Evolutionary conservation across 2,113 vertebrate species (phyloP), one percentile per base, ranked within the genome.

Genomic region (Channa argus): DNA sequence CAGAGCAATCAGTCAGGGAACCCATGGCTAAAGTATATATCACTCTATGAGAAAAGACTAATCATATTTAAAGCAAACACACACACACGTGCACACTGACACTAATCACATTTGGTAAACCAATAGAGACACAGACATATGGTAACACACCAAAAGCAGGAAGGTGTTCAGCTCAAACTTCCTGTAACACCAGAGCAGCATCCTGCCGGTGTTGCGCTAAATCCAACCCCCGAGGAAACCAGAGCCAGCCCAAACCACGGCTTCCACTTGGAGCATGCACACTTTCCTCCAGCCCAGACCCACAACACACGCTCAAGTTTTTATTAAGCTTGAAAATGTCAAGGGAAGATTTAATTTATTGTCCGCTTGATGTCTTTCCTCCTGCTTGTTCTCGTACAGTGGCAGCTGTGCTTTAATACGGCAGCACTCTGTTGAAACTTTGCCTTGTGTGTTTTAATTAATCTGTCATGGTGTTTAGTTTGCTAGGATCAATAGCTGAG

Each of bases 51-150:
- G 71, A 75, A 80, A 75, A 86, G 58, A 70, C 80, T 80, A 88
- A 91, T 87, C 74, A 58, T 15, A 52, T 88, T 87, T 85, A 80
- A 91, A 88, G 86, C 83, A 85, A n/a, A 73, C 39, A 77, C 41
- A 63, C 11, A 4, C 37, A 59, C 8, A 59, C 8, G 13, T 43
- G 7, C 71, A 59, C 70, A 61, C 51, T 67, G 80, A 88, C 59
- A 70, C 71, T 79, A 79, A 92, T 91, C 72, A 36, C 52, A 71
- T 91, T 86, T 88, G 85, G 90, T 92, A 90, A 91, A 91, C 61
- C 69, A 63, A 82, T 38, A 70, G 52, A 54, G 49, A 46, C 45
- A 46, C 39, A 73, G 71, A 84, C 24, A 81, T 51, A 83, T 79
- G 78, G 71, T 68, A 74, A 83, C 41, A 2, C 63, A 52, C 71